phyloP scores from a whole-genome alignment of 2,888 invertebrate genomes.

The Andricus curvator region DNA sequence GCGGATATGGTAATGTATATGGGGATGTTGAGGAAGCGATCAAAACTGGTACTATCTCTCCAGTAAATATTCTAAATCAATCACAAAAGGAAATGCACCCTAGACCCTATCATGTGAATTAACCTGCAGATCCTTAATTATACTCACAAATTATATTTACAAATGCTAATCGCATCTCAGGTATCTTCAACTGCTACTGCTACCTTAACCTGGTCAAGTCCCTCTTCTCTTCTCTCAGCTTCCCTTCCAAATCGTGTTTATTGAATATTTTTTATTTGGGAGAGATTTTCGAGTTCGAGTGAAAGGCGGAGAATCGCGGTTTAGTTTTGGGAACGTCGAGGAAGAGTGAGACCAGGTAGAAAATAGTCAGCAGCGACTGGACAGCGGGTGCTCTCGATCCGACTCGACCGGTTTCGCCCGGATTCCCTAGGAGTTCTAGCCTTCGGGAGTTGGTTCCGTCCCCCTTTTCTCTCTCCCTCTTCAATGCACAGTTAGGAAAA shows the following conservation, averaged over 20 bases:
- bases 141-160: constrained; percentile 41
- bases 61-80: not conserved
- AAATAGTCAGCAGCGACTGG: constrained; percentile 53
- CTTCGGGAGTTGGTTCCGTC: constrained; percentile 62
- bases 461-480: constrained; percentile 18
- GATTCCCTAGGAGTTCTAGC: constrained; percentile 76
- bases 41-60: not conserved
- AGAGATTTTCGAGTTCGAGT: constrained; percentile 3
- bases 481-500: constrained; percentile 47
- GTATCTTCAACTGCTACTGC: not conserved
- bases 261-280: not conserved
- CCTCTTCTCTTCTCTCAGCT: not conserved
- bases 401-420: constrained; percentile 76
- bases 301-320: constrained; percentile 21
- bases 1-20: too few species aligned
- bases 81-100: not conserved
- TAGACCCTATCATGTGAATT: not conserved
- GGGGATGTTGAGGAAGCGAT: too few species aligned
- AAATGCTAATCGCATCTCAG: constrained; percentile 28
- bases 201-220: constrained; percentile 4
- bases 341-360: constrained; percentile 58
- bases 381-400: constrained; percentile 73
- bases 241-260: not conserved
- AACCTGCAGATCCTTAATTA: constrained; percentile 22
- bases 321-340: constrained; percentile 44